phyloP scores from a whole-genome alignment of 64 coral and sea anemone genomes.

The Stichodactyla helianthus region DNA sequence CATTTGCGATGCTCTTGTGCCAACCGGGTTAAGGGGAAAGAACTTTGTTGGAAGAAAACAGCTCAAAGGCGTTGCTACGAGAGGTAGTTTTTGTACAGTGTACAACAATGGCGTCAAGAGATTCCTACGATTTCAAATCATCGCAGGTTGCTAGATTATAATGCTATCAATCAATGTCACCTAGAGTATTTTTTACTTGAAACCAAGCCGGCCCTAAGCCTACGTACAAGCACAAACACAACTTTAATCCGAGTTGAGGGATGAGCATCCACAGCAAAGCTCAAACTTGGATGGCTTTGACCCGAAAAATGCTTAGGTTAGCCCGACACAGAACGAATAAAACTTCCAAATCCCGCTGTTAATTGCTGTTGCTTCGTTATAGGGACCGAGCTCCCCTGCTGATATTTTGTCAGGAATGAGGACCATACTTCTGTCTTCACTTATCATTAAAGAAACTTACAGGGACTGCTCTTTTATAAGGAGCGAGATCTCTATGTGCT shows the following conservation, averaged over 20 bases:
- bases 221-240: slow-evolving; percentile 2
- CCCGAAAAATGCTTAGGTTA: background rate
- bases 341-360: background rate
- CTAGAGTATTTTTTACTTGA: background rate
- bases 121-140: background rate
- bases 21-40: background rate
- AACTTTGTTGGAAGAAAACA: no score
- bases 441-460: background rate
- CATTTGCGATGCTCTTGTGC: background rate
- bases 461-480: background rate
- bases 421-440: background rate
- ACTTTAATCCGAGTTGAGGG: slow-evolving; percentile 19
- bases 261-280: background rate
- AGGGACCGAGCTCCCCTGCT: background rate
- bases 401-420: background rate
- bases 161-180: slow-evolving; percentile 25
- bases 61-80: background rate
- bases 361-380: background rate
- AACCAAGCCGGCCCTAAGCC: background rate
- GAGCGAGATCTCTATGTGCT: background rate
- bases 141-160: background rate
- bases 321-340: background rate
- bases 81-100: background rate
- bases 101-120: background rate
- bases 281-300: background rate